Evolutionary conservation across 2,113 vertebrate genomes (phyloP).

Genomic region (Genyomyrus donnyi): DNA sequence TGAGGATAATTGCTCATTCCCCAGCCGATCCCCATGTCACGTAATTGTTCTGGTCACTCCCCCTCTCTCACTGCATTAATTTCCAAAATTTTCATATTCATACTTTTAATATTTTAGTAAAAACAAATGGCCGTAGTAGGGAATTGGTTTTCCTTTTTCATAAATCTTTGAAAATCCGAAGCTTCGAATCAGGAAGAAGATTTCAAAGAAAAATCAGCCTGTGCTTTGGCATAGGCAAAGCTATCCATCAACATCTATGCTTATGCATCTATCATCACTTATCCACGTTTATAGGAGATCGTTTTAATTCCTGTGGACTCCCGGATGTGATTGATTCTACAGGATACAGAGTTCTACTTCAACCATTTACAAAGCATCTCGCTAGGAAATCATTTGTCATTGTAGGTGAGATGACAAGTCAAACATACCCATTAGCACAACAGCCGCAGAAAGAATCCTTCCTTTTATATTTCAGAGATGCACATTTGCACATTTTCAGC

Average conservation of each 20-base stretch:
- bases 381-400: not conserved
- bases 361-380: not conserved
- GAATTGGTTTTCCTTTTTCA: not conserved
- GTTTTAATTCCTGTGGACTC: not conserved
- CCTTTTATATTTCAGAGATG: not conserved
- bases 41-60: not conserved
- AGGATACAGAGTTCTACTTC: not conserved
- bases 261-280: not conserved
- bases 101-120: not conserved
- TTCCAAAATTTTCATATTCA: not conserved
- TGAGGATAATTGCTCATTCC: not conserved
- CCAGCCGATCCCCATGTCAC: not conserved
- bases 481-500: not conserved
- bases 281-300: not conserved
- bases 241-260: not conserved
- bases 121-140: not conserved
- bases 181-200: not conserved
- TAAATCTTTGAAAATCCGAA: not conserved
- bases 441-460: not conserved
- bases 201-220: not conserved
- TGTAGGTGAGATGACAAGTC: not conserved
- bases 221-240: not conserved
- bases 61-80: not conserved
- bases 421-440: not conserved
- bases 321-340: not conserved